These are phyloP conservation scores for Perizoma affinitatum DNA, from an alignment of 2,888 invertebrate genomes.

Conservation along the genomic window DNA sequence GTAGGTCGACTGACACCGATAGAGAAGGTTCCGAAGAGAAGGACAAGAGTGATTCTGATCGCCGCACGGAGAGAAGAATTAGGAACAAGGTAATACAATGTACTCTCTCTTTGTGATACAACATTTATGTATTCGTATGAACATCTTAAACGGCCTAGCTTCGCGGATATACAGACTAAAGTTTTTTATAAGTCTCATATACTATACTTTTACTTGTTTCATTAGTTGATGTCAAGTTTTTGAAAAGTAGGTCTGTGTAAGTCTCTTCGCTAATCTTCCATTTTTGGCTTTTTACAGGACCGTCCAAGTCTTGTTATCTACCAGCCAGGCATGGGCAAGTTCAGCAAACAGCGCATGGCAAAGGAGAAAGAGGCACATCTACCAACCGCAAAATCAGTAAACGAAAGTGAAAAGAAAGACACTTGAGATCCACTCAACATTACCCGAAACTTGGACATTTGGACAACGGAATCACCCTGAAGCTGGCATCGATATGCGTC, in stretches of 20 bases:
- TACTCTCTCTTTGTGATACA: no score
- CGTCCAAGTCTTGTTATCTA: conserved; percentile 95
- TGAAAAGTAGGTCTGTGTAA: conserved; percentile 22
- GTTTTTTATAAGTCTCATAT: no score
- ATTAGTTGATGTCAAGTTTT: no score
- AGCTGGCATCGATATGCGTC: conserved; percentile 74
- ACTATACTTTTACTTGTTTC: no score
- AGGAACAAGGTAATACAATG: conserved; percentile 84
- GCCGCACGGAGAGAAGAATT: conserved; percentile 85
- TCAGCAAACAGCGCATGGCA: conserved; percentile 86
- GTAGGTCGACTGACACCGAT: conserved; percentile 81
- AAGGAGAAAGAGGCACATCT: conserved; percentile 73
- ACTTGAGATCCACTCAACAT: conserved; percentile 67
- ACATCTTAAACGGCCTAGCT: no score
- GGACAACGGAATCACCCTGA: conserved; percentile 78
- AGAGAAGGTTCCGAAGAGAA: conserved; percentile 82
- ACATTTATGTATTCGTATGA: not conserved
- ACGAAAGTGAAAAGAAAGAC: conserved; percentile 80
- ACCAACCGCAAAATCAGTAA: conserved; percentile 59
- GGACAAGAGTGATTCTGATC: conserved; percentile 79
- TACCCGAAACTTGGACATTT: conserved; percentile 76
- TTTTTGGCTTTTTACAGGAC: conserved; percentile 81
- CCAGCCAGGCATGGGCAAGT: conserved; percentile 94
- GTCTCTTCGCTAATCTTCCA: not conserved
- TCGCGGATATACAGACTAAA: no score